These are phyloP conservation scores for Heliconius erato DNA, from an alignment of 2,888 invertebrate species.

Conservation along the genomic window DNA sequence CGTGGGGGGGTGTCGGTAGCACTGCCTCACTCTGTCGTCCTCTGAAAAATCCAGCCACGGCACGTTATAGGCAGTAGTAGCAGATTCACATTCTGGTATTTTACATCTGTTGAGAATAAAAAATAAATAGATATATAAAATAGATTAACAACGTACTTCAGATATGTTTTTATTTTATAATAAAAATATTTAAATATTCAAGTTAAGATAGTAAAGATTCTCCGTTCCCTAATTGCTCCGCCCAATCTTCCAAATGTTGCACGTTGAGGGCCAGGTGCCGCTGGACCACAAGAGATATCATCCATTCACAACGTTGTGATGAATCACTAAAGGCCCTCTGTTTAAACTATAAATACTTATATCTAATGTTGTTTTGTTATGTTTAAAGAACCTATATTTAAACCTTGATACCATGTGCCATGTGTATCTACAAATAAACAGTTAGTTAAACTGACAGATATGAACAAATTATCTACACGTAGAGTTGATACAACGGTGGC, in stretches of 20 bases:
- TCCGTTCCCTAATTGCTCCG: too few species aligned
- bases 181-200: too few species aligned
- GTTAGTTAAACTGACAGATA: constrained; percentile 1
- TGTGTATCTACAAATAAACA: not conserved
- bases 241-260: too few species aligned
- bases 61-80: constrained; percentile 54
- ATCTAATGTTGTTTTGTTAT: not conserved
- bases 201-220: too few species aligned
- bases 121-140: not conserved
- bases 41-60: constrained; percentile 62
- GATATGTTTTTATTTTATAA: not conserved
- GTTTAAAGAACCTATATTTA: constrained; percentile 11
- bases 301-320: too few species aligned
- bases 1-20: constrained; percentile 50
- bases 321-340: too few species aligned
- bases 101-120: constrained; percentile 63
- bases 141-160: not conserved
- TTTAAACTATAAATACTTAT: too few species aligned
- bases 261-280: too few species aligned
- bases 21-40: constrained; percentile 21
- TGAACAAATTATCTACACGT: not conserved
- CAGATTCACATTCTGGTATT: constrained; percentile 65
- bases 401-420: not conserved
- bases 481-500: too few species aligned
- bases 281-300: too few species aligned